Base-by-base conservation (phyloP, 2,888 invertebrate species). In the Drosophila subquinaria region DNA sequence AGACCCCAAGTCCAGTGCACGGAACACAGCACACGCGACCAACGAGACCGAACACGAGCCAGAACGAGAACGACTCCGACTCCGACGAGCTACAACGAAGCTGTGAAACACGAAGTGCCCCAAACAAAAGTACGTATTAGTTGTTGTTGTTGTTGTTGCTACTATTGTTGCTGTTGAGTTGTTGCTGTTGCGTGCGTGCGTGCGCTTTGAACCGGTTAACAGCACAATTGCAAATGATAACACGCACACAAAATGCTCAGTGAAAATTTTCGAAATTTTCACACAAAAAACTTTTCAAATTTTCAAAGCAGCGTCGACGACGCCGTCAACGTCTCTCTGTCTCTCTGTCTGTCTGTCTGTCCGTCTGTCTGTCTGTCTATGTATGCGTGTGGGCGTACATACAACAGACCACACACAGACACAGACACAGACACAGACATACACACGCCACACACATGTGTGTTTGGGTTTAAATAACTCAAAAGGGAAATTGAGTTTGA, bases 141-240 rank as follows among this genome's bases (percentile, higher is more conserved):
- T 71, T 42, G 45, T 13, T 45, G 43, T 17, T 65, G 61, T 3
- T 64, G 47, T n/a, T 50, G 63, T 10, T 69, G 40, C 4, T 61
- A 30, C 11, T 61, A 60, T 5, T 70, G 50, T 6, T 63, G 63
- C 27, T 61, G 43, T 57, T 51, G 56, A 48, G 73, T 45, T 67
- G 68, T 40, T 62, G 69, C 52, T 30, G 27, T 8, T 68, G 79
- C 78, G 74, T 81, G 73, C 72, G 70, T 69, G 72, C 75, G 70
- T 69, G 71, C 75, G 81, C 81, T 81, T 82, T 73, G 76, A 85
- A 88, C 90, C 90, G 82, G 87, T 84, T 79, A 82, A 85, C 90
- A 74, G 90, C 84, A 87, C 87, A 88, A 90, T 87, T 90, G 90
- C 88, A 89, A 90, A 90, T 90, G 90, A 89, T 87, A 88, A 88